Conservation (phyloP, 2,888 invertebrate genomes). For the Homarus gammarus region DNA sequence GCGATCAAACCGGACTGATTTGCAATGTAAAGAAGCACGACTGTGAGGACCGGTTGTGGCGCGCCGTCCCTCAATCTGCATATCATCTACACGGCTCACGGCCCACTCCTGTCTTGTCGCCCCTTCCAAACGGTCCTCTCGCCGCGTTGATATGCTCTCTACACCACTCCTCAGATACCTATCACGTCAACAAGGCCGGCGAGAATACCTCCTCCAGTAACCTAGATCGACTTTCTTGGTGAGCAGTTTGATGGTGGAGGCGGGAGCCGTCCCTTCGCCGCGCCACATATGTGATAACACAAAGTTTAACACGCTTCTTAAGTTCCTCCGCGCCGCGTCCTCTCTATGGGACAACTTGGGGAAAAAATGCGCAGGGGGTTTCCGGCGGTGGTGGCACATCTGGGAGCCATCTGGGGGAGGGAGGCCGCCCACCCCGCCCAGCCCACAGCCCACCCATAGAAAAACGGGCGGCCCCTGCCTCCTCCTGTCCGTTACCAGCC, state of each 20-base stretch:
- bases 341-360: constrained; percentile 23
- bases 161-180: neutral
- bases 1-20: constrained; percentile 41
- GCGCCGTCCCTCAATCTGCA: neutral
- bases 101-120: neutral
- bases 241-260: no score
- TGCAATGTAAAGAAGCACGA: constrained; percentile 55
- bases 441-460: constrained; percentile 26
- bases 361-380: constrained; percentile 54
- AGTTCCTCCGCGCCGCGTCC: neutral
- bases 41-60: neutral
- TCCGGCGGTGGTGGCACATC: constrained; percentile 44
- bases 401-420: constrained; percentile 44
- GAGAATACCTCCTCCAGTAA: neutral
- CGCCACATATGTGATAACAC: neutral
- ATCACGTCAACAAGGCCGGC: neutral
- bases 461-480: neutral
- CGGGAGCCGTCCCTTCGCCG: neutral
- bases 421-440: neutral
- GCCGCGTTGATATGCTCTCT: neutral
- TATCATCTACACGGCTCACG: neutral
- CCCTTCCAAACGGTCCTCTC: neutral
- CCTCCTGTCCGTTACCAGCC: no score
- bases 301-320: neutral
- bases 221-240: no score